These are phyloP conservation scores for Lochmaea crataegi DNA, from an alignment of 2,888 invertebrate species.

Conservation along the genomic window DNA sequence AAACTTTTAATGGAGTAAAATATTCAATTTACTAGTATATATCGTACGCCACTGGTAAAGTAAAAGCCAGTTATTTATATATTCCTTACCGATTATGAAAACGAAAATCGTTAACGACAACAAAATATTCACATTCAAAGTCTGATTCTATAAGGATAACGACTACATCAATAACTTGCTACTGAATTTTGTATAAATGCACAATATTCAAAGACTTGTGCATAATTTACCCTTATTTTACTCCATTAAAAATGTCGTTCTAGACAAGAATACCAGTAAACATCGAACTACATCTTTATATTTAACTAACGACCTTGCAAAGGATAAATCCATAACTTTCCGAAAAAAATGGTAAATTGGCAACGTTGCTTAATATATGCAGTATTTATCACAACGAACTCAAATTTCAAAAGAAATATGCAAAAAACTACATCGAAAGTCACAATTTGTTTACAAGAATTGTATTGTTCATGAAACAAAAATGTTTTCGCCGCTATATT, in stretches of 20 bases:
- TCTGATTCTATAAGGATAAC: not conserved
- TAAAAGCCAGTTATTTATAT: not conserved
- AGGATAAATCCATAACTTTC: not conserved
- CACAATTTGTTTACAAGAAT: no score
- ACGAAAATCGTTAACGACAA: slow-evolving; percentile 5
- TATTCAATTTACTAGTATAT: not conserved
- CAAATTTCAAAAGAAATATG: no score
- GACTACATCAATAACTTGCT: slow-evolving; percentile 8
- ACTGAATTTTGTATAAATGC: not conserved
- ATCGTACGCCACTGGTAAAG: not conserved
- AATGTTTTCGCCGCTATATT: no score
- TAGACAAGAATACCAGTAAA: slow-evolving; percentile 16
- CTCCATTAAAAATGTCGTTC: slow-evolving; percentile 6
- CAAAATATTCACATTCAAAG: slow-evolving; percentile 11
- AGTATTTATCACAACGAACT: no score
- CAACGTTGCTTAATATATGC: not conserved
- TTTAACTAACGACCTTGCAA: not conserved
- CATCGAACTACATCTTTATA: not conserved
- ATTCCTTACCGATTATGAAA: slow-evolving; percentile 6
- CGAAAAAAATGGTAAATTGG: not conserved
- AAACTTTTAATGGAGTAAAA: slow-evolving; percentile 12
- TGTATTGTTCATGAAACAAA: no score
- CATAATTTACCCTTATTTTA: not conserved
- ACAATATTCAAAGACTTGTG: not conserved
- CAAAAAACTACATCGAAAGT: no score